Evolutionary conservation across 1,140 invertebrate genomes (phyloP), one percentile per base, ranked within the genome.

Genomic region (Elymnias hypermnestra): DNA sequence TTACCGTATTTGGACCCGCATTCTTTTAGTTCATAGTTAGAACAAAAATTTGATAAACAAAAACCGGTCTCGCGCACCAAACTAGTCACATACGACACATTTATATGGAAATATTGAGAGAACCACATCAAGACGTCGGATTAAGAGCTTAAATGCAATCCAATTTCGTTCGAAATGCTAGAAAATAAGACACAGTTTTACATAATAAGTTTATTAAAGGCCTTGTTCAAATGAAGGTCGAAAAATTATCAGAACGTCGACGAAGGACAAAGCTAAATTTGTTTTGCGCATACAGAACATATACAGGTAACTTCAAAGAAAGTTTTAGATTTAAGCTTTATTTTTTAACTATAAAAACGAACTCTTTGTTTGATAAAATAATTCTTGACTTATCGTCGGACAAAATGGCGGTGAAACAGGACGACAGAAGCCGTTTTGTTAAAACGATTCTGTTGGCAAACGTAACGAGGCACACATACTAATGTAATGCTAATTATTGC

Each of bases 401-500:
- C 39, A 29, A 41, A 41, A 42, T 31, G 10, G 28, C 18, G 10
- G 10, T 14, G n/a, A n/a, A 18, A 38, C 10, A n/a, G 36, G 18
- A 38, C 8, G 12, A 5, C 9, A 42, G 28, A 31, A 23, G 18
- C 25, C 26, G 7, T 43, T 43, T 33, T 9, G 29, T 33, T n/a
- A 5, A 47, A 33, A 21, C 63, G 55, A 62, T 72, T 59, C 63
- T 55, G 43, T 63, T 51, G 57, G 58, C 60, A 72, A 70, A 71
- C 60, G 67, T 56, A 57, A 55, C 53, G 51, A 43, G 58, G 59
- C 61, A 43, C 50, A 70, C 68, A 82, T 74, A 74, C 63, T 70
- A 79, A 77, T 78, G 73, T 47, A 57, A 74, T 76, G 72, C 64
- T 72, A 75, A 73, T 71, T 54, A 72, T 64, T 73, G 72, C 70